Base-by-base conservation (phyloP, 1,140 invertebrate genomes). In the Drosophila chauvacae region DNA sequence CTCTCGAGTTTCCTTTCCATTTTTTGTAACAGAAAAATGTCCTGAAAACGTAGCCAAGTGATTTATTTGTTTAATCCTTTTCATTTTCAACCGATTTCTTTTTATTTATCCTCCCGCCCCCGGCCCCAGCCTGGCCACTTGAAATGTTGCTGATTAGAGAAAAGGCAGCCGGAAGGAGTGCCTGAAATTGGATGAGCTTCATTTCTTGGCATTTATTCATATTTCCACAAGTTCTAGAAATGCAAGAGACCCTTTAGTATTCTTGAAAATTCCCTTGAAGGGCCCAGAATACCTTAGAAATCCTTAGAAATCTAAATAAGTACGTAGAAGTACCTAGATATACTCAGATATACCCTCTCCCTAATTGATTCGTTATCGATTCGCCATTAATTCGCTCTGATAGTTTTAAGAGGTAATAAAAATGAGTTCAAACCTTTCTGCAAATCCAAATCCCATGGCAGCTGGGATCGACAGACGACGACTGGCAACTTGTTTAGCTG, bases 1-100 rank as follows among this genome's bases (percentile, higher is more conserved):
- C 11, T 62, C 20, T 37, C 16, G 9, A 30, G 28, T 50, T 28
- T 30, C 61, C 64, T 63, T 66, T 48, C 51, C 60, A 47, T 4
- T 14, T 20, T 35, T 51, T 55, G 10, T 18, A 39, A 18, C 41
- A 10, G n/a, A 42, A 63, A 73, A 83, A 75, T 83, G 78, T 86
- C 82, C 78, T 85, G 82, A 62, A 80, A 77, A 71, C 58, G 51
- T 69, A 80, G 77, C 56, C 76, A 69, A 91, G 81, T 91, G 88
- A 91, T 91, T 91, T 91, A 91, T 91, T 91, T 91, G 76, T 78
- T 91, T 91, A 91, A 91, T 91, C 88, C 88, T 74, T 88, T 91
- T 88, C 78, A 76, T 75, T 88, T 71, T 71, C 62, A 66, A 59
- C 55, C 55, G 74, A 82, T 86, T 86, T 82, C 64, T 86, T 87